Base-by-base conservation (phyloP, 2,113 vertebrate genomes). In the Chrysochloris asiatica region DNA sequence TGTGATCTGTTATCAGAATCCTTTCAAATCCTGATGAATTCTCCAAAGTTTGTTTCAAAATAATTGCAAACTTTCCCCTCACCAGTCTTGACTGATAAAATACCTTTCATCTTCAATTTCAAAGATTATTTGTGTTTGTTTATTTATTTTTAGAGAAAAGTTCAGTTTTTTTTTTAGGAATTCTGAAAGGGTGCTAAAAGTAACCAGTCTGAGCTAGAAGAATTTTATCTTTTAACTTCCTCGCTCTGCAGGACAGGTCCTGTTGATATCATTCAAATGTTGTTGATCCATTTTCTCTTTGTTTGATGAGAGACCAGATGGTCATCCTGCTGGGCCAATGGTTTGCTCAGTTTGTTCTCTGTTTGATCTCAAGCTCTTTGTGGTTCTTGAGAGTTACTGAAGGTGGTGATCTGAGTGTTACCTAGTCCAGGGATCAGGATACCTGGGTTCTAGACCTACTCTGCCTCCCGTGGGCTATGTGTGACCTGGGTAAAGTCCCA, bases 151-250 rank as follows among this genome's bases (percentile, higher is more conserved):
- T 63, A 28, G 84, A 92, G 47, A 50, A 54, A 95, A 88, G 80
- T 92, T 94, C 76, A 65, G 83, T 93, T 83, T 80, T n/a, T n/a
- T n/a, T n/a, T 77, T 91, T 82, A 56, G 76, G 93, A 80, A 71
- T 91, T 88, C 59, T 41, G 72, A 85, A 90, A 95, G 38, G 24
- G n/a, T 45, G 17, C 43, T 89, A 52, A 78, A 94, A 86, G 77
- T 30, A 69, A 50, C 67, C 61, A 65, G 65, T 72, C 1, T 36
- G 71, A 21, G 73, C 87, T 88, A 78, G 41, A 92, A 87, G 87
- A 94, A 88, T 93, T 83, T 90, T 90, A 86, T 91, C 80, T 94
- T 52, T 92, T n/a, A n/a, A n/a, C n/a, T n/a, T 96, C 94, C 94
- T 95, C 76, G 19, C 80, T 65, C 45, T 86, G 38, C 80, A 67